These are phyloP conservation scores for Eupeodes corollae DNA, from an alignment of 1,140 invertebrate species.

Conservation along the genomic window DNA sequence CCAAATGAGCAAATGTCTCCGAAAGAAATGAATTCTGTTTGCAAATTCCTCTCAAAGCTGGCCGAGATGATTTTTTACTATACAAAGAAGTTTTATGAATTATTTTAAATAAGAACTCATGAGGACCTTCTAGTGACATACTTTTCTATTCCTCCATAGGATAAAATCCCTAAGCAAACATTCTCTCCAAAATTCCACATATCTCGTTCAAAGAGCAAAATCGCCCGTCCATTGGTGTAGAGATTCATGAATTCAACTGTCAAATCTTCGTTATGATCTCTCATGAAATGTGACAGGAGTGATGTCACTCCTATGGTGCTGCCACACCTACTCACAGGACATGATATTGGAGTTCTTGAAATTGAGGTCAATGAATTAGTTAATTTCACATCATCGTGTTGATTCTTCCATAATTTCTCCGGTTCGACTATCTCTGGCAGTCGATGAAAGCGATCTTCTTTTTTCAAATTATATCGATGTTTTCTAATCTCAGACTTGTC, in stretches of 20 bases:
- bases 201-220: constrained; percentile 7
- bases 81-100: neutral
- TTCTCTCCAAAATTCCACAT: constrained; percentile 7
- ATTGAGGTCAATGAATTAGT: constrained; percentile 1
- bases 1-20: constrained; percentile 5
- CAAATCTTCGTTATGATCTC: constrained; percentile 9
- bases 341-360: constrained; percentile 6
- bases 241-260: constrained; percentile 8
- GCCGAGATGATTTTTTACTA: neutral
- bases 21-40: constrained; percentile 9
- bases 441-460: neutral
- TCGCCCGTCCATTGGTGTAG: constrained; percentile 1
- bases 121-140: constrained; percentile 1
- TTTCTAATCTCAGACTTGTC: constrained; percentile 6
- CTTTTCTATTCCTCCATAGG: constrained; percentile 6
- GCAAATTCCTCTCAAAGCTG: constrained; percentile 5
- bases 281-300: constrained; percentile 7
- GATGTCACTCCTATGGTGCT: constrained; percentile 8
- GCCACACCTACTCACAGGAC: constrained; percentile 5
- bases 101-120: neutral
- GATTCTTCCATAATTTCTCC: neutral
- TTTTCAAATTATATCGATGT: neutral
- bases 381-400: constrained; percentile 1
- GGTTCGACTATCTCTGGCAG: too few species aligned
- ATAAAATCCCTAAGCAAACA: constrained; percentile 8